Evolutionary conservation across 1,140 invertebrate species (phyloP).

Genomic region (Ceratosolen solmsi): DNA sequence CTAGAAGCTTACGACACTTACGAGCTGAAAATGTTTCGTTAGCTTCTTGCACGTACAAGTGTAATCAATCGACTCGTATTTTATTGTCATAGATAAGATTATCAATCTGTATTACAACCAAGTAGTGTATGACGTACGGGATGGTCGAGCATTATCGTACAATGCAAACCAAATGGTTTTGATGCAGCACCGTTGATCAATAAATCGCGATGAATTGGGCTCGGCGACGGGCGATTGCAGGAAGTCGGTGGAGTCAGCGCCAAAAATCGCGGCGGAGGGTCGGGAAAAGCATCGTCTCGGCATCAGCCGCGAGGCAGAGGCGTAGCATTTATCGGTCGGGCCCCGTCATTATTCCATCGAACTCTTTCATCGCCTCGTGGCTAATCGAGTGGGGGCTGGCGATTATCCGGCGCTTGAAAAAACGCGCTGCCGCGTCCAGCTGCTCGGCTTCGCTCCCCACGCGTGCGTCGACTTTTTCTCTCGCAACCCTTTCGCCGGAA

Average conservation of each 20-base stretch:
- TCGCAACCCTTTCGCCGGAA: slow-evolving; percentile 44
- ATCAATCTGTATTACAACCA: too few relatives aligned
- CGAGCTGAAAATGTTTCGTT: too few relatives aligned
- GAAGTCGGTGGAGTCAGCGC: neutral
- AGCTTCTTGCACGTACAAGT: too few relatives aligned
- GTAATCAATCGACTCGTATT: too few relatives aligned
- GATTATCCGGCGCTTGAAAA: neutral
- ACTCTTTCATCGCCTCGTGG: slow-evolving; percentile 68
- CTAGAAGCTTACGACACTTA: too few relatives aligned
- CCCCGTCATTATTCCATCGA: slow-evolving; percentile 71
- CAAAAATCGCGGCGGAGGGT: neutral
- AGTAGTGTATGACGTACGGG: too few relatives aligned
- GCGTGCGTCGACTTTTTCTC: neutral
- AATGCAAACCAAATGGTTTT: too few relatives aligned
- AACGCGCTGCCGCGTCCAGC: neutral
- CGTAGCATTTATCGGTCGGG: slow-evolving; percentile 68
- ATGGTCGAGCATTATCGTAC: too few relatives aligned
- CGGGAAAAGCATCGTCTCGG: neutral
- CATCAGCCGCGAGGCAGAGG: slow-evolving; percentile 17
- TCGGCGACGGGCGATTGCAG: neutral
- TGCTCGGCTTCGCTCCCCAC: neutral
- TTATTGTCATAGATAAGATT: too few relatives aligned
- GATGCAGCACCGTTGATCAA: too few relatives aligned
- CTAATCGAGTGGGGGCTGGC: slow-evolving; percentile 57
- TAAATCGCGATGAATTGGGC: too few relatives aligned